Percentiles rank a stretch among this genome's conserved stretches.
phyloP scores from a whole-genome alignment of 2,113 vertebrate species.

The Austrofundulus limnaeus region DNA sequence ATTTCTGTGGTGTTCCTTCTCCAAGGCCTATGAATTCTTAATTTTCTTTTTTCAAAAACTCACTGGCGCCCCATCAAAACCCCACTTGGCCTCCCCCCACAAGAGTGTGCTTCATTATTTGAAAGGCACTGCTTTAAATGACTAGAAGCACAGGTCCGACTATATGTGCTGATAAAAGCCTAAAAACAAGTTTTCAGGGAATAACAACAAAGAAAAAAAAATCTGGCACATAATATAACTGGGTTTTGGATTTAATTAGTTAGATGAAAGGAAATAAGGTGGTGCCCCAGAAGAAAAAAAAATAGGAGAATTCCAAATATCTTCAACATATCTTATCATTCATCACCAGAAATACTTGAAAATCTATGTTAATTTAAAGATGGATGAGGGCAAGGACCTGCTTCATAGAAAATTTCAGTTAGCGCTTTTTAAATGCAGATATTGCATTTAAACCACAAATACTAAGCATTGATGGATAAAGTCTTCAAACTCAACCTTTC shows the following conservation, averaged over 20 bases:
- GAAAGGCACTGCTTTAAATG: no score
- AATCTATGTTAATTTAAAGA: conserved; percentile 29
- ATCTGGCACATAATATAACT: conserved; percentile 33
- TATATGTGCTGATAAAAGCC: neutral
- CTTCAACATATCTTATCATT: conserved; percentile 26
- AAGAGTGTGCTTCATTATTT: no score
- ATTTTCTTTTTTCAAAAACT: no score
- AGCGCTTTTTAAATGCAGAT: no score
- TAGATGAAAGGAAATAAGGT: conserved; percentile 19
- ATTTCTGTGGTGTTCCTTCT: no score
- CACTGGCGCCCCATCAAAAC: no score
- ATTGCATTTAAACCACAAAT: no score
- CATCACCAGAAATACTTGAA: conserved; percentile 13
- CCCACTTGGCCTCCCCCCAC: no score
- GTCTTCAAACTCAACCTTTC: conserved; percentile 7
- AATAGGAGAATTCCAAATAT: conserved; percentile 31
- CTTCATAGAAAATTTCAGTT: conserved; percentile 1
- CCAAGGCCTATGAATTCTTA: no score
- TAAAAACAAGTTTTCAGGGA: neutral
- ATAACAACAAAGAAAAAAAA: neutral
- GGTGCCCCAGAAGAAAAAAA: conserved; percentile 24
- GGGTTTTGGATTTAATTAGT: conserved; percentile 36
- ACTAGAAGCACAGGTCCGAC: conserved; percentile 3
- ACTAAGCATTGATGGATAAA: conserved; percentile 15
- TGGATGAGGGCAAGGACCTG: conserved; percentile 10